Percentiles rank a stretch among this genome's conserved stretches.
Evolutionary conservation across 2,888 invertebrate genomes (phyloP).

Genomic region (Oscheius sp.): DNA sequence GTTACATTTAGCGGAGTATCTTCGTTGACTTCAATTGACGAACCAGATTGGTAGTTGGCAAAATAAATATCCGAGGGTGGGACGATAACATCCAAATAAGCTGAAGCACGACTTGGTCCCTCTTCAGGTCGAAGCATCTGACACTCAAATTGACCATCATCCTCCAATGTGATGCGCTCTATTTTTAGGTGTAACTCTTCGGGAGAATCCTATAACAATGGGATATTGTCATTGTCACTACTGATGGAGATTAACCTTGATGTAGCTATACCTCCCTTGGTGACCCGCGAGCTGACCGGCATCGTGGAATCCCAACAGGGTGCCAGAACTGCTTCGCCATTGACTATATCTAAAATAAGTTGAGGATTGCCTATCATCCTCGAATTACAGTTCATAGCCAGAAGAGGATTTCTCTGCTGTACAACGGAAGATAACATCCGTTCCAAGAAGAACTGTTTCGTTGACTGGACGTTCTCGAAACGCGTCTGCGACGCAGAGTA

Average conservation of each 20-base stretch:
- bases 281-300: constrained; percentile 59
- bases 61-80: constrained; percentile 59
- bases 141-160: constrained; percentile 95
- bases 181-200: constrained; percentile 66
- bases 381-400: constrained; percentile 40
- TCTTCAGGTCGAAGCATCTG: constrained; percentile 77
- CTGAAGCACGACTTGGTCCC: constrained; percentile 59
- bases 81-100: constrained; percentile 64
- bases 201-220: constrained; percentile 52
- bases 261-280: constrained; percentile 65
- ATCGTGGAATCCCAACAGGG: constrained; percentile 61
- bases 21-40: constrained; percentile 63
- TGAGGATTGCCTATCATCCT: not conserved
- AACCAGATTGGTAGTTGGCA: constrained; percentile 56
- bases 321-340: constrained; percentile 64
- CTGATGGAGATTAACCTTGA: constrained; percentile 44
- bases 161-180: constrained; percentile 79
- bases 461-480: constrained; percentile 44
- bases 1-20: constrained; percentile 63
- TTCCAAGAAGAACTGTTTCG: constrained; percentile 47
- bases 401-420: constrained; percentile 47
- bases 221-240: not conserved
- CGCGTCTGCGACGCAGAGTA: not conserved
- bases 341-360: constrained; percentile 53
- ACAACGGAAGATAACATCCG: constrained; percentile 59